Evolutionary conservation across 2,888 invertebrate genomes (phyloP).

Genomic region (Gryllus longicercus): DNA sequence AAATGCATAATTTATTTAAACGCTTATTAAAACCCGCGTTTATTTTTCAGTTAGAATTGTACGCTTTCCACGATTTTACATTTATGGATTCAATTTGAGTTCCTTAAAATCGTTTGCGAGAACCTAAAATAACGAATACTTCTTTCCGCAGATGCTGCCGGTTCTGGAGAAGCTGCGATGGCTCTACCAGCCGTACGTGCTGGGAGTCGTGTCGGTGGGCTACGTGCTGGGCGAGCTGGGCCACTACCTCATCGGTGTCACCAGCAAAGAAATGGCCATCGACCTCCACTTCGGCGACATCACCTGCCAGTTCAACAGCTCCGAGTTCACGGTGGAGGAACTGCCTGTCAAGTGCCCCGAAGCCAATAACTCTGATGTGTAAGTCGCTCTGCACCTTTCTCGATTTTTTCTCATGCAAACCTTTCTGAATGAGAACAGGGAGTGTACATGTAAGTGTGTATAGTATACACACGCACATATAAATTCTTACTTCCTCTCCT

Average conservation of each 20-base stretch:
- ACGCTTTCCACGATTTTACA: no score
- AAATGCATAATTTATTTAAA: no score
- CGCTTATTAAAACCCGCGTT: no score
- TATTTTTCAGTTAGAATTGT: no score
- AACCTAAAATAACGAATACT: not conserved
- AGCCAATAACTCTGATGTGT: slow-evolving; percentile 55
- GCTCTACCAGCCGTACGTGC: slow-evolving; percentile 74
- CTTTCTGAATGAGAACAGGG: no score
- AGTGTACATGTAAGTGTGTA: no score
- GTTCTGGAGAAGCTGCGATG: slow-evolving; percentile 59
- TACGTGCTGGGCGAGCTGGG: slow-evolving; percentile 84
- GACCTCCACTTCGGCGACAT: slow-evolving; percentile 85
- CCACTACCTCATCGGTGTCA: slow-evolving; percentile 84
- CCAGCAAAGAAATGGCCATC: slow-evolving; percentile 79
- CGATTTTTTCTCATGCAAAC: no score
- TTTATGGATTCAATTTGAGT: no score
- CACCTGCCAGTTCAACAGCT: slow-evolving; percentile 73
- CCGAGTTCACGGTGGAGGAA: slow-evolving; percentile 53
- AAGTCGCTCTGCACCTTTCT: slow-evolving; percentile 40
- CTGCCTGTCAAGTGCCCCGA: slow-evolving; percentile 56
- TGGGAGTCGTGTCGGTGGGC: slow-evolving; percentile 74
- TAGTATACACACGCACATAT: no score
- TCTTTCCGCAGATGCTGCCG: slow-evolving; percentile 42
- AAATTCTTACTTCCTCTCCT: no score
- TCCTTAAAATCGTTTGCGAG: no score